Conservation (phyloP, 2,113 vertebrate species). For the Syrrhaptes paradoxus region DNA sequence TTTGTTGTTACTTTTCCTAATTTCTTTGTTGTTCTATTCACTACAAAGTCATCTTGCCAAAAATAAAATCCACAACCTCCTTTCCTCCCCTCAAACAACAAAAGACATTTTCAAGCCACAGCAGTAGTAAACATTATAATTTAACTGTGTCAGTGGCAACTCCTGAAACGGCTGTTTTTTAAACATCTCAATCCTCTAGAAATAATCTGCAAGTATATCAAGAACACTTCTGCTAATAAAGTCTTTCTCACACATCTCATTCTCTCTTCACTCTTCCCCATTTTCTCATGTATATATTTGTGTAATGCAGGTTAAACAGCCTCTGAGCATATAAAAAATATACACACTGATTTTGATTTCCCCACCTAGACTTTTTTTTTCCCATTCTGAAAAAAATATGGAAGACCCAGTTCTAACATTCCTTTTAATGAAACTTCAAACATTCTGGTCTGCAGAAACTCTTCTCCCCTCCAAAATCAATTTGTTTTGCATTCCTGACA, state of each 20-base stretch:
- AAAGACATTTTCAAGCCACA: not conserved
- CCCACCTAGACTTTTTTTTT: not conserved
- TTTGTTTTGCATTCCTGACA: not conserved
- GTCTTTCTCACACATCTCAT: not conserved
- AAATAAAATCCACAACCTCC: not conserved
- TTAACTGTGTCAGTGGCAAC: not conserved
- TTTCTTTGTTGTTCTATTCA: not conserved
- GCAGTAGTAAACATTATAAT: not conserved
- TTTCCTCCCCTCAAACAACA: not conserved
- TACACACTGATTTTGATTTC: not conserved
- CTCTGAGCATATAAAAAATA: not conserved
- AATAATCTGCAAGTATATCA: not conserved
- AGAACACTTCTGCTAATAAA: not conserved
- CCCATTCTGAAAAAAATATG: not conserved
- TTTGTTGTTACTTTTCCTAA: not conserved
- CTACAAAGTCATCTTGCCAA: not conserved
- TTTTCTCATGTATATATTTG: not conserved
- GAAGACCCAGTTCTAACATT: not conserved
- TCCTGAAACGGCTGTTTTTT: not conserved
- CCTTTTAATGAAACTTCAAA: not conserved
- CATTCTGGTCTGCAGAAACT: not conserved
- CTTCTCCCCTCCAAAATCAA: not conserved
- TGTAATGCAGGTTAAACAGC: not conserved
- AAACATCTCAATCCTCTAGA: not conserved
- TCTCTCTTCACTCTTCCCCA: not conserved